Evolutionary conservation across 1,140 invertebrate genomes (phyloP).

Genomic region (Choristoneura fumiferana): DNA sequence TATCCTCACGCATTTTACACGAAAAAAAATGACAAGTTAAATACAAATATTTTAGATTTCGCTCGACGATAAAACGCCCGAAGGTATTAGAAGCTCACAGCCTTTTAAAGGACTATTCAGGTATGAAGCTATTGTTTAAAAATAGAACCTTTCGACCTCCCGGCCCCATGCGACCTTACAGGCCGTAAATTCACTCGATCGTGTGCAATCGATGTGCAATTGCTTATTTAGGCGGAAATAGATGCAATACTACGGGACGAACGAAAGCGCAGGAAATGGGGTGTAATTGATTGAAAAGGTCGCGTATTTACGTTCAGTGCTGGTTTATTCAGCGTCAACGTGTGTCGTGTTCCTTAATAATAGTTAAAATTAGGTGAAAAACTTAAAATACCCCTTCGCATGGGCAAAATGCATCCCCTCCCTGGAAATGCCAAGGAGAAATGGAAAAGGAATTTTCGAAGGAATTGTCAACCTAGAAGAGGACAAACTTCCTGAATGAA

Average conservation of each 20-base stretch:
- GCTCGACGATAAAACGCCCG: background rate
- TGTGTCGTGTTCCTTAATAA: background rate
- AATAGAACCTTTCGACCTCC: constrained; percentile 48
- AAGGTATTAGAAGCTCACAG: constrained; percentile 20
- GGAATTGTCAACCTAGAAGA: constrained; percentile 15
- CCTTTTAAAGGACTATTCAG: constrained; percentile 34
- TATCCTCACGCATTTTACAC: constrained; percentile 3
- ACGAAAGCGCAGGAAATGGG: constrained; percentile 15
- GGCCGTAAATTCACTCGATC: constrained; percentile 53
- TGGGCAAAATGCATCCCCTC: constrained; percentile 75
- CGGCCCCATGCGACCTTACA: constrained; percentile 51
- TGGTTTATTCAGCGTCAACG: background rate
- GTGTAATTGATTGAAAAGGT: constrained; percentile 15
- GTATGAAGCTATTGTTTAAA: constrained; percentile 51
- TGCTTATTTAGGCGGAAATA: constrained; percentile 41
- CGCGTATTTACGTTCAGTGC: constrained; percentile 2
- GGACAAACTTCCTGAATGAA: constrained; percentile 16
- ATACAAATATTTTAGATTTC: background rate
- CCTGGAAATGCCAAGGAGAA: constrained; percentile 68
- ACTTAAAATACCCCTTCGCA: constrained; percentile 70
- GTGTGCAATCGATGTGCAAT: constrained; percentile 67
- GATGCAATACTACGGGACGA: constrained; percentile 22
- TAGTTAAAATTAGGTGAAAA: constrained; percentile 31
- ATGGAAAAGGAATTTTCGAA: constrained; percentile 42
- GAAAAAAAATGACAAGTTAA: background rate